Base-by-base conservation (phyloP, 2,888 invertebrate genomes). In the Aporophyla nigra region DNA sequence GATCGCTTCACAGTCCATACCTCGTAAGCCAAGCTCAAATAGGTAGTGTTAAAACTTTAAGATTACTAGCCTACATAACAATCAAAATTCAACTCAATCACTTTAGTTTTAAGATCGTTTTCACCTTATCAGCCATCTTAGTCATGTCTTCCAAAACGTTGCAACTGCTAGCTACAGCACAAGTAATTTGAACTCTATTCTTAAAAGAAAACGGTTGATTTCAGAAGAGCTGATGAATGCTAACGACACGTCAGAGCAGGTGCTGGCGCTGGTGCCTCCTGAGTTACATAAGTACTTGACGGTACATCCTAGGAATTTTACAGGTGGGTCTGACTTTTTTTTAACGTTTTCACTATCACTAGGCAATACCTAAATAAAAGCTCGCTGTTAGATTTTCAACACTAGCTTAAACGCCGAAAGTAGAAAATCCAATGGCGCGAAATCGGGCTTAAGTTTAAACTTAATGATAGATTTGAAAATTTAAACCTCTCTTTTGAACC, bases 281-380 rank as follows among this genome's bases (percentile, higher is more conserved):
- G 98, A 98, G 86, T 96, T 98, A 85, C 98, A 98, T 95, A 98
- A 98, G 97, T 98, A 98, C 94, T 95, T 98, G 84, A 98, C 98
- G 33, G 97, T 97, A 62, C 97, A 97, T 89, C 97, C 97, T 43
- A 97, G 97, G 89, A 98, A 98, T 93, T 92, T 93, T 75, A 97
- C 97, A 75, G 95, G 97, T 97, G 82, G 90, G 94, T 91, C 9
- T 43, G 43, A 5, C 5, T 5, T 5, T 7, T 40, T 7, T 7
- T 40, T 40, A 40, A 5, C 40, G 40, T 40, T 43, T 43, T 43
- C 9, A 43, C 43, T 43, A 9, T 0, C 43, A 43, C 43, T 43
- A 43, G 43, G 1, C 7, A 43, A 9, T 43, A 43, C 9, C 43
- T 43, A 43, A 43, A 43, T 43, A 43, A 43, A 43, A 43, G 1